phyloP scores from a whole-genome alignment of 64 coral and sea anemone species.

The Actinia tenebrosa region DNA sequence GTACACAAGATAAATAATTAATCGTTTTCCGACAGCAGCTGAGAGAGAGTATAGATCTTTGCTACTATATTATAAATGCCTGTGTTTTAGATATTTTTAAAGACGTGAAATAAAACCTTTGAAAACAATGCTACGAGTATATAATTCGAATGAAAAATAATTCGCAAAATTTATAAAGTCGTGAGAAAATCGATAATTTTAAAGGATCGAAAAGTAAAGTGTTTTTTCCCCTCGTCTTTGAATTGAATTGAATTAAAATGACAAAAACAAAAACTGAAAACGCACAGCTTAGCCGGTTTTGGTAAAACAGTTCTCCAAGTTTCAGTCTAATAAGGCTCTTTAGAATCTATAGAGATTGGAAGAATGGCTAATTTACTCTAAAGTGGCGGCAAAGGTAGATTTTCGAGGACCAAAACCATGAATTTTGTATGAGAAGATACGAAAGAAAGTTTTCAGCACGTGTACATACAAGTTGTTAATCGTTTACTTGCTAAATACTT shows the following conservation, averaged over 20 bases:
- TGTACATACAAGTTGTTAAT: neutral
- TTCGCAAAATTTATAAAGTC: neutral
- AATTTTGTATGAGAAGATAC: neutral
- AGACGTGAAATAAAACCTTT: neutral
- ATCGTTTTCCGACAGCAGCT: neutral
- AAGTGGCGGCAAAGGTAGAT: neutral
- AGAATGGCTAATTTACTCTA: neutral
- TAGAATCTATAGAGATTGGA: neutral
- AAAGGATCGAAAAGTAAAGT: neutral
- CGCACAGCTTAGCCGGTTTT: neutral
- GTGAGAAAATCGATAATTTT: neutral
- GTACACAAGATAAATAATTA: constrained; percentile 1
- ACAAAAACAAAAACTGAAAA: no score
- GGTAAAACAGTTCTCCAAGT: neutral
- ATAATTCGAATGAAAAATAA: neutral
- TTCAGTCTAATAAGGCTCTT: neutral
- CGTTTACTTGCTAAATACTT: neutral
- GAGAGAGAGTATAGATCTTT: neutral
- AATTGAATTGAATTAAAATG: no score
- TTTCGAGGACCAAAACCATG: neutral
- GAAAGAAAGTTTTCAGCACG: neutral
- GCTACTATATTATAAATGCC: neutral
- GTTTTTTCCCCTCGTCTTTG: no score
- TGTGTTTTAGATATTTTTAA: neutral
- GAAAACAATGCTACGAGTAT: neutral